These are phyloP conservation scores for Sylvilagus floridanus DNA, from an alignment of 2,797 vertebrate species.

Conservation along the genomic window DNA sequence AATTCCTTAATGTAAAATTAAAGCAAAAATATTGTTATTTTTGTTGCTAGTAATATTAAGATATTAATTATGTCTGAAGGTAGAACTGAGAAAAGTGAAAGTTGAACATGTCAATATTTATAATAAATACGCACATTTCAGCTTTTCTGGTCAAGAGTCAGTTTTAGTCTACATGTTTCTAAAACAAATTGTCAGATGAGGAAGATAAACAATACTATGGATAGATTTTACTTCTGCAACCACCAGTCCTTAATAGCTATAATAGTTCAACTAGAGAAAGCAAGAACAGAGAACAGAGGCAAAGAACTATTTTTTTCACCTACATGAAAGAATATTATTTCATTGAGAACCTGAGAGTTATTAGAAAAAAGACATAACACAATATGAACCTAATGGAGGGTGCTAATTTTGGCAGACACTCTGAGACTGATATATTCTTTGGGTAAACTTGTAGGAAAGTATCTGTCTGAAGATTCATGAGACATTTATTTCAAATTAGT, in stretches of 20 bases:
- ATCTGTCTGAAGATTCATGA: not conserved
- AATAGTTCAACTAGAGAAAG: not conserved
- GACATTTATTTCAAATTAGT: not conserved
- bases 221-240: not conserved
- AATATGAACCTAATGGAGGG: not conserved
- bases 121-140: not conserved
- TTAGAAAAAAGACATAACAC: not conserved
- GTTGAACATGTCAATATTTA: not conserved
- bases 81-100: not conserved
- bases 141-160: not conserved
- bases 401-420: not conserved
- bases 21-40: not conserved
- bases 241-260: not conserved
- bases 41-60: not conserved
- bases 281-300: not conserved
- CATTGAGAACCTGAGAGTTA: not conserved
- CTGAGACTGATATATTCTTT: not conserved
- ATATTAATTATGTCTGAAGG: not conserved
- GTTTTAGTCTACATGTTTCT: not conserved
- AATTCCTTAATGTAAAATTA: not conserved
- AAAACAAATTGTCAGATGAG: not conserved
- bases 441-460: not conserved
- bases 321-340: not conserved
- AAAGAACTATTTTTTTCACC: not conserved
- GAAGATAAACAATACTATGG: not conserved